Conservation (phyloP, 1,140 invertebrate genomes). For the Drosophila persimilis region DNA sequence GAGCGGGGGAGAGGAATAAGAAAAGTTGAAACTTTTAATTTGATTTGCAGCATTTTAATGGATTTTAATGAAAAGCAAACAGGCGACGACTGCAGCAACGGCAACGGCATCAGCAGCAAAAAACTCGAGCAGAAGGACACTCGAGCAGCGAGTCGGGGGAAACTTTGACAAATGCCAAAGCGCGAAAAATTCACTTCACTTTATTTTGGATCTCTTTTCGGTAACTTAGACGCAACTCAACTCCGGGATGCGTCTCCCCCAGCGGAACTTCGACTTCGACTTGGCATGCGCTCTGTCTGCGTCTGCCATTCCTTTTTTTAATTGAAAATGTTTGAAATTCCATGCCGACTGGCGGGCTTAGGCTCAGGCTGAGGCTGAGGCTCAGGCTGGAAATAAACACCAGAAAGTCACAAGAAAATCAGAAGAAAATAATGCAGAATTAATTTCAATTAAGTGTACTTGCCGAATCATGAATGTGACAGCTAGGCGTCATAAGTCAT, state of each 20-base stretch:
- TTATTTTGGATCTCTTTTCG: constrained; percentile 49
- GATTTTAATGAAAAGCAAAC: constrained; percentile 81
- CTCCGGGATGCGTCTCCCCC: neutral
- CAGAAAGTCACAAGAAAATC: constrained; percentile 8
- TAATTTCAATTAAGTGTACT: constrained; percentile 74
- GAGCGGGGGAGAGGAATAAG: neutral
- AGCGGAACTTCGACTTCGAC: constrained; percentile 31
- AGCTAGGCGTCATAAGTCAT: constrained; percentile 74
- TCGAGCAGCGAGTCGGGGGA: constrained; percentile 41
- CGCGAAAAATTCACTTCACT: constrained; percentile 77
- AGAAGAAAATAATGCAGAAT: constrained; percentile 66
- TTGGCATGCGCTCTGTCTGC: constrained; percentile 55
- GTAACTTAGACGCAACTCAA: constrained; percentile 67
- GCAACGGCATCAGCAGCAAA: constrained; percentile 21
- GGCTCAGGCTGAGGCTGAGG: too few relatives aligned
- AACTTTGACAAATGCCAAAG: constrained; percentile 81
- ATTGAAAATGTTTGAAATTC: constrained; percentile 81
- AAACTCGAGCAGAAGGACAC: constrained; percentile 69
- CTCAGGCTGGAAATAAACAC: constrained; percentile 16
- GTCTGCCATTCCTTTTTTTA: constrained; percentile 48
- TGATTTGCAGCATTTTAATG: constrained; percentile 82
- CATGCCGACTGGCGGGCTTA: constrained; percentile 56
- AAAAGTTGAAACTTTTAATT: constrained; percentile 79
- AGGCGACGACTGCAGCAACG: constrained; percentile 44
- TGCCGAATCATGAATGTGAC: constrained; percentile 70